phyloP scores from a whole-genome alignment of 2,797 vertebrate genomes.

The Pangasius mekongensis region DNA sequence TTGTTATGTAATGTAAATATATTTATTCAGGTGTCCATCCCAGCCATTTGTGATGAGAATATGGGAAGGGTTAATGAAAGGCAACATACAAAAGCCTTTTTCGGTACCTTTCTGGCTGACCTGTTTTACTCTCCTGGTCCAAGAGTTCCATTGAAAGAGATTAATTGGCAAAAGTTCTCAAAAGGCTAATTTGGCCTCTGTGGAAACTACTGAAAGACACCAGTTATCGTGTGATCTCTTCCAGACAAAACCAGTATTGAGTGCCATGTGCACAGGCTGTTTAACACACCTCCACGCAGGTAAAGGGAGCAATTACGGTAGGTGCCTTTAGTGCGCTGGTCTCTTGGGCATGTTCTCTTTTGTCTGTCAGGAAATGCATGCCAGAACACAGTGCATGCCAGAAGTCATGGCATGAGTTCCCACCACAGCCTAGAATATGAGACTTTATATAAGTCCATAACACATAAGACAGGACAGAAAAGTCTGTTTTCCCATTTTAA shows the following conservation, averaged over 20 bases:
- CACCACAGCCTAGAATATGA: conserved; percentile 20
- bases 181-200: neutral
- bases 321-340: conserved; percentile 21
- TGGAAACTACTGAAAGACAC: conserved; percentile 38
- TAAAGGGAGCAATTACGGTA: conserved; percentile 20
- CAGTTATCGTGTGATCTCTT: conserved; percentile 44
- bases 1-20: neutral
- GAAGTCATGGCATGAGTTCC: conserved; percentile 21
- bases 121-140: conserved; percentile 63
- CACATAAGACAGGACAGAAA: neutral
- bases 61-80: conserved; percentile 12
- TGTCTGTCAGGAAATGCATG: conserved; percentile 6
- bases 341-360: conserved; percentile 15
- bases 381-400: conserved; percentile 7
- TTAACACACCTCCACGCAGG: conserved; percentile 28
- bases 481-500: conserved; percentile 13
- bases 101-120: conserved; percentile 66
- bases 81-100: conserved; percentile 47
- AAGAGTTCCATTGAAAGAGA: conserved; percentile 63
- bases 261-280: conserved; percentile 29
- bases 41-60: neutral
- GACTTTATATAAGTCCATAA: conserved; percentile 5
- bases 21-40: neutral
- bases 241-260: conserved; percentile 37
- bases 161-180: conserved; percentile 57